Evolutionary conservation across 2,113 vertebrate genomes (phyloP).

Genomic region (Mirounga angustirostris): DNA sequence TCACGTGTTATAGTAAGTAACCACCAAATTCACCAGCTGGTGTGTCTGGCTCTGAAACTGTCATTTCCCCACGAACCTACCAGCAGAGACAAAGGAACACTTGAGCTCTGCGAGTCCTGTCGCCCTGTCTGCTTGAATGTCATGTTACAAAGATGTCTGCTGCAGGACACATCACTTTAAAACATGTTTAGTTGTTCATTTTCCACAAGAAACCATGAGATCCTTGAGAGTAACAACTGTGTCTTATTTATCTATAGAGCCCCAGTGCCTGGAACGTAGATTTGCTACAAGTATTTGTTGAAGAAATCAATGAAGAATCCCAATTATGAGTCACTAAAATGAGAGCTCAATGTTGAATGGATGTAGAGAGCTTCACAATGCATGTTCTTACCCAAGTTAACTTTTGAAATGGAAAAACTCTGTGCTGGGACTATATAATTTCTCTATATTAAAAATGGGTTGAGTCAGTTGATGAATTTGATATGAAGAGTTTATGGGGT

Average conservation of each 20-base stretch:
- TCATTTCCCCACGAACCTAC: neutral
- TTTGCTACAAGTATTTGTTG: neutral
- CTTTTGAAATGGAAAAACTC: neutral
- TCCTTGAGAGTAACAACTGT: neutral
- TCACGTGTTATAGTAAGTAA: neutral
- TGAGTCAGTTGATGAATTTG: neutral
- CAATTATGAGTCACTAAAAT: neutral
- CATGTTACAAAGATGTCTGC: neutral
- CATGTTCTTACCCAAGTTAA: neutral
- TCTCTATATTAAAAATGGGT: neutral
- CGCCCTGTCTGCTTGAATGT: neutral
- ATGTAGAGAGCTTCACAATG: neutral
- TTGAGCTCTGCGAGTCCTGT: neutral
- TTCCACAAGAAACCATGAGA: neutral
- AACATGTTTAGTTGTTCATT: neutral
- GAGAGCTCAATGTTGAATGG: neutral
- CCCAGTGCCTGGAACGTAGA: neutral
- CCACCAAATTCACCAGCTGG: neutral
- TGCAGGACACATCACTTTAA: neutral
- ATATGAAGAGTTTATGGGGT: neutral
- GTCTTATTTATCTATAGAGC: neutral
- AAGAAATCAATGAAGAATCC: neutral
- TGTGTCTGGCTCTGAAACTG: neutral
- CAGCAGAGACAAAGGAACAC: neutral
- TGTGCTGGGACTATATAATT: neutral